phyloP scores from a whole-genome alignment of 2,888 invertebrate genomes.

The Acrobasis repandana region DNA sequence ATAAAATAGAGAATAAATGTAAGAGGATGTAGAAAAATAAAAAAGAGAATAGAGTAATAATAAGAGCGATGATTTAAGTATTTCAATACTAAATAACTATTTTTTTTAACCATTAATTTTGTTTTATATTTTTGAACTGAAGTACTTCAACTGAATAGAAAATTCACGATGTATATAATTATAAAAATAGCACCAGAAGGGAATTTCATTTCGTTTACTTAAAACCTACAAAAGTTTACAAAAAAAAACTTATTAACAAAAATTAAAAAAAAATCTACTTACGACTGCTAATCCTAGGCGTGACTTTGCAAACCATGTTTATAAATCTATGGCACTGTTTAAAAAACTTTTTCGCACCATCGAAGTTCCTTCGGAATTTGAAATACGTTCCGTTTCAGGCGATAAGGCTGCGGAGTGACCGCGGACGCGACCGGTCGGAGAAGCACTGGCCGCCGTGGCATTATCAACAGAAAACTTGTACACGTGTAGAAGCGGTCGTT shows the following conservation, averaged over 20 bases:
- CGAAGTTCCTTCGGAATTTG: slow-evolving; percentile 13
- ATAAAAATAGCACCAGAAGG: too few relatives aligned
- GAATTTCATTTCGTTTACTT: too few relatives aligned
- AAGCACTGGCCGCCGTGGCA: slow-evolving; percentile 27
- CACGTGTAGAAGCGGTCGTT: slow-evolving; percentile 1
- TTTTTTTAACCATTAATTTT: too few relatives aligned
- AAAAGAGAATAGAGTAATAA: too few relatives aligned
- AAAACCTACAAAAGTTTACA: background rate
- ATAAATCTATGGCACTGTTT: slow-evolving; percentile 28
- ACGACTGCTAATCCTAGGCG: slow-evolving; percentile 58
- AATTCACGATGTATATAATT: too few relatives aligned
- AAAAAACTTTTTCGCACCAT: slow-evolving; percentile 21
- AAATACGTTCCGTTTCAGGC: slow-evolving; percentile 2
- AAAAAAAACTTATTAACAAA: slow-evolving; percentile 5
- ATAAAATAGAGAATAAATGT: too few relatives aligned
- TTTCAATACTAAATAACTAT: too few relatives aligned
- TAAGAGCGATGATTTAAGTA: too few relatives aligned
- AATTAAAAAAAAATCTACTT: slow-evolving; percentile 43
- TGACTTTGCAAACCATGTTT: slow-evolving; percentile 68
- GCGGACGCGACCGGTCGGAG: slow-evolving; percentile 24
- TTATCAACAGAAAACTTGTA: slow-evolving; percentile 23
- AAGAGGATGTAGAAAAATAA: too few relatives aligned
- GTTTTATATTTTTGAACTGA: too few relatives aligned
- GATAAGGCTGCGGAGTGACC: slow-evolving; percentile 15
- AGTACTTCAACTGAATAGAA: too few relatives aligned